Evolutionary conservation across 2,113 vertebrate genomes (phyloP).

Genomic region (Climacteris rufus): DNA sequence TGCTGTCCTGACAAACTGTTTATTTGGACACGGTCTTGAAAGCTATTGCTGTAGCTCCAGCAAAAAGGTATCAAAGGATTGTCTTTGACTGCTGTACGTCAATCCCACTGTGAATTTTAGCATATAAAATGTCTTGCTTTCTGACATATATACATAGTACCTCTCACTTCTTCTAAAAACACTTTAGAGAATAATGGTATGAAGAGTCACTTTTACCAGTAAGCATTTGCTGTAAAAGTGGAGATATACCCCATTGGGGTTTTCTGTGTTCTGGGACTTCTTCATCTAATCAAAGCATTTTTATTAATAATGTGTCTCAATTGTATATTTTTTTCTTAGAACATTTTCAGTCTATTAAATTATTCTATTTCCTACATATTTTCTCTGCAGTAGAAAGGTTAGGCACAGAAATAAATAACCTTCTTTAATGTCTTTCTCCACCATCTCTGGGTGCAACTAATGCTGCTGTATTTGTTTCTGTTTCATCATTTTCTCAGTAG

Average conservation of each 20-base stretch:
- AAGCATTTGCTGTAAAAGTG: not conserved
- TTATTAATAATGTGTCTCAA: not conserved
- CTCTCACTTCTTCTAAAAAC: slow-evolving; percentile 19
- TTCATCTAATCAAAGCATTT: not conserved
- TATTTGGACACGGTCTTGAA: not conserved
- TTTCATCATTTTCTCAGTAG: not conserved
- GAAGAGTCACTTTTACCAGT: not conserved
- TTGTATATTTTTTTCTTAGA: not conserved
- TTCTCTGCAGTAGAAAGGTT: not conserved
- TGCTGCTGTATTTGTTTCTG: not conserved
- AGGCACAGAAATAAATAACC: not conserved
- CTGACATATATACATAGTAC: not conserved
- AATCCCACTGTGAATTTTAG: not conserved
- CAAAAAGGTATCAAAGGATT: not conserved
- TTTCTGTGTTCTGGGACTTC: not conserved
- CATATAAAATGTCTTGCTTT: not conserved
- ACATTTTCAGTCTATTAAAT: not conserved
- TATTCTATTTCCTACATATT: not conserved
- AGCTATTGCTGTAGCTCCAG: not conserved
- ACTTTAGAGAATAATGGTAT: not conserved
- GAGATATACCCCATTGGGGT: not conserved
- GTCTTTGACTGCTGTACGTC: not conserved
- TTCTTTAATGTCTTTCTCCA: not conserved
- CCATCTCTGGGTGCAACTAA: not conserved
- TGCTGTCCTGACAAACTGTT: not conserved